A percentile compares a stretch with the other conserved stretches of the same genome.
Conservation (phyloP, 2,113 vertebrate species). For the Oenanthe melanoleuca region DNA sequence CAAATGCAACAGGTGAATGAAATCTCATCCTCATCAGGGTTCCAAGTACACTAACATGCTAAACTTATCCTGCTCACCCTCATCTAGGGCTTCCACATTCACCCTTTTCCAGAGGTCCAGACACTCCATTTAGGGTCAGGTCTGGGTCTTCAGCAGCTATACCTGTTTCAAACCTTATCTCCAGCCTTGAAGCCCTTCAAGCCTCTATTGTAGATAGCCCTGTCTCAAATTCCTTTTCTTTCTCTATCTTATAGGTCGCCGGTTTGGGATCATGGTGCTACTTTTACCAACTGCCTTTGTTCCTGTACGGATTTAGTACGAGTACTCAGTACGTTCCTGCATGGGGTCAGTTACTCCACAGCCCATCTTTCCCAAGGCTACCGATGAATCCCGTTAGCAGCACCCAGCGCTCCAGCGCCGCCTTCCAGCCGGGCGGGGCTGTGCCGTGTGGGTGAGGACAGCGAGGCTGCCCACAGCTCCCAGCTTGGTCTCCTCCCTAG, state of each 20-base stretch:
- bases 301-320: accelerated
- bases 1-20: background rate
- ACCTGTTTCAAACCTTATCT: accelerated
- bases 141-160: accelerated
- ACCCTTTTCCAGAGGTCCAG: background rate
- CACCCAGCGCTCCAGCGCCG: accelerated
- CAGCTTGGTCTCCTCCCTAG: accelerated
- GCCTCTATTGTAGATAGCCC: accelerated
- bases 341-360: accelerated
- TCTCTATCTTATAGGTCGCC: accelerated
- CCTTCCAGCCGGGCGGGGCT: accelerated
- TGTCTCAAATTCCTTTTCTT: accelerated
- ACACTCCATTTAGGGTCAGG: background rate
- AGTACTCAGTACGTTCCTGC: too few relatives aligned
- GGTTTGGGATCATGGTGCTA: accelerated
- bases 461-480: too few relatives aligned
- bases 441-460: too few relatives aligned
- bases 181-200: accelerated
- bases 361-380: accelerated
- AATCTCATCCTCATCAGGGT: background rate
- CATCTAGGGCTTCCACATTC: background rate
- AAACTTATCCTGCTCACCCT: background rate
- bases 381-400: accelerated
- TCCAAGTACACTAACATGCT: background rate
- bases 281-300: background rate